Base-by-base conservation (phyloP, 1,140 invertebrate genomes). In the Drosophila kepulauana region DNA sequence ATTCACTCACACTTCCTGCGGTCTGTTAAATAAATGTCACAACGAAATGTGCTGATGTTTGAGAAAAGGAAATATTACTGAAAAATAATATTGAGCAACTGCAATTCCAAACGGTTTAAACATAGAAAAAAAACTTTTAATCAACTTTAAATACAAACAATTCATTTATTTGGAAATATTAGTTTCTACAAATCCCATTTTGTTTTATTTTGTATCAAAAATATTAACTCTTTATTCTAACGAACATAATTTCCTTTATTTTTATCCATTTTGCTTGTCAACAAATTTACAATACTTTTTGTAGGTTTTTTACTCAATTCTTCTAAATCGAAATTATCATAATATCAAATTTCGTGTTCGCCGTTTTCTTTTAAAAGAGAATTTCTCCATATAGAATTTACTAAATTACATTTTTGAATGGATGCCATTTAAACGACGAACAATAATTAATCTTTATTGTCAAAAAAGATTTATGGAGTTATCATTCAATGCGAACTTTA, bases 371-470 rank as follows among this genome's bases (percentile, higher is more conserved):
- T 41, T 41, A 4, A 3, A 41, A 41, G 6, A 38, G 6, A 41
- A 41, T 41, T 3, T 43, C 11, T 4, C 11, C 41, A 43, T 43
- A 10, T 38, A 38, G 35, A 38, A 38, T 13, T 43, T 13, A 13
- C 4, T 43, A 13, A 13, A 43, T 43, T 43, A 43, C n/a, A 38
- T 38, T n/a, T 43, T 43, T 43, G 11, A 43, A 43, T 13, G 41
- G 13, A 43, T 43, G 41, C 13, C 41, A 13, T 43, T 13, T 43
- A 43, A 43, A 13, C 11, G 11, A 7, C 11, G n/a, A 43, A 7
- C n/a, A 43, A 43, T 43, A 43, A 43, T 43, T 43, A 43, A 43
- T 43, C n/a, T 13, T 43, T 43, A 13, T 43, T 43, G 41, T 43
- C 11, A 13, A n/a, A 43, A 43, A 43, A 13, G 41, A 43, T 43